phyloP scores from a whole-genome alignment of 1,140 invertebrate species.

The Aphis gossypii region DNA sequence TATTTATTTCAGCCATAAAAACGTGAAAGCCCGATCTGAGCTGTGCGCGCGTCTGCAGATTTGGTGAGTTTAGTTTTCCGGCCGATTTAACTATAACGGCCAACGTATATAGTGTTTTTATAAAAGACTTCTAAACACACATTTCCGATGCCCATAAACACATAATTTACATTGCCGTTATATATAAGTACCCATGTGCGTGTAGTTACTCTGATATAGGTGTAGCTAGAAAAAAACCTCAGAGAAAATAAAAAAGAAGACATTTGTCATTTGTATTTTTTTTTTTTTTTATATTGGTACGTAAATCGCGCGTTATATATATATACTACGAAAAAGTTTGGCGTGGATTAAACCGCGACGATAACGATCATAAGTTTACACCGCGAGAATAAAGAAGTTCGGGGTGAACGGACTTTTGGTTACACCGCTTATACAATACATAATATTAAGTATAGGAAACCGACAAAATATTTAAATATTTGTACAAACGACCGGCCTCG shows the following conservation, averaged over 20 bases:
- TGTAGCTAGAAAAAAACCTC: neutral
- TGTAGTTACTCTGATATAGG: neutral
- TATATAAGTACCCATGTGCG: neutral
- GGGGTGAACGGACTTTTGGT: neutral
- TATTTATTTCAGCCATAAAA: constrained; percentile 56
- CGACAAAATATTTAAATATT: constrained; percentile 45
- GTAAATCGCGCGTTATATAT: too few species aligned
- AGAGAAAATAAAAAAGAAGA: neutral
- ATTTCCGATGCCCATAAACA: constrained; percentile 50
- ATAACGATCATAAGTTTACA: neutral
- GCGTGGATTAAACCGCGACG: neutral
- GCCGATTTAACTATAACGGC: constrained; percentile 55
- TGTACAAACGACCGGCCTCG: neutral
- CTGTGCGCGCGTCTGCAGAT: neutral
- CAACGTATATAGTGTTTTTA: constrained; percentile 25
- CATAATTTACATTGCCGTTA: constrained; percentile 25
- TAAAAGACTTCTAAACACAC: constrained; percentile 53
- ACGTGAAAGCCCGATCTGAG: constrained; percentile 32
- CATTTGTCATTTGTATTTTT: constrained; percentile 16
- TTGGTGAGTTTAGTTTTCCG: constrained; percentile 46
- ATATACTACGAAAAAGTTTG: neutral
- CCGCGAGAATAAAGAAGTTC: neutral
- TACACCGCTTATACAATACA: neutral
- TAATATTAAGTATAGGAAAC: neutral
- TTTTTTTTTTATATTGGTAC: neutral